Base-by-base conservation (phyloP, 2,113 vertebrate genomes). In the Chaetura pelagica region DNA sequence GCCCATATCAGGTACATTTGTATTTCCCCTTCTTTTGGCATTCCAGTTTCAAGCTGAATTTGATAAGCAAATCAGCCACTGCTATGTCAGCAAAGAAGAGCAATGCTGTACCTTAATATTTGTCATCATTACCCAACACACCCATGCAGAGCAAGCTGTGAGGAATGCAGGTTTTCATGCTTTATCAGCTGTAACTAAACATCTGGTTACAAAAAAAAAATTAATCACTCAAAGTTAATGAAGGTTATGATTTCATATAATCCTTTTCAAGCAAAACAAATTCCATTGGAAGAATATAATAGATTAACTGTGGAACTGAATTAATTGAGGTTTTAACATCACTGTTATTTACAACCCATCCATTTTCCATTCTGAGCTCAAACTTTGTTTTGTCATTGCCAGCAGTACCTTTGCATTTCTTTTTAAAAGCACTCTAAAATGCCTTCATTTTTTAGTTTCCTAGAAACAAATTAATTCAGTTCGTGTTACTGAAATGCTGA, bases 101-200 rank as follows among this genome's bases (percentile, higher is more conserved):
- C 67, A 72, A n/a, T 34, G 73, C 54, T 87, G 87, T 51, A 67
- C 94, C 77, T 97, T 90, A 82, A 93, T 98, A 96, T 97, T 96
- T 97, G 96, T 97, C 97, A 94, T 94, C 88, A 35, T 94, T 83
- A 79, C 95, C 93, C 92, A 93, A 91, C 96, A 96, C 95, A 71
- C 97, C 94, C 94, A 95, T 78, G 95, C 95, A 97, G 97, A 97
- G 96, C 95, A 97, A 97, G 96, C 96, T 95, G 94, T 76, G 52
- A 92, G 94, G 97, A 97, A 96, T 66, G 92, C 52, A 54, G 94
- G 94, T 96, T 97, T 96, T 96, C 97, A 95, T 54, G 87, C 38
- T 87, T 93, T 97, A 97, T 98, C 97, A 96, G 96, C 93, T 95
- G 30, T 82, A 91, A 96, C 92, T 59, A 97, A 96, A 96, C 96